Conservation (phyloP, 1,140 invertebrate genomes). For the Pygmarrhopalites habei region DNA sequence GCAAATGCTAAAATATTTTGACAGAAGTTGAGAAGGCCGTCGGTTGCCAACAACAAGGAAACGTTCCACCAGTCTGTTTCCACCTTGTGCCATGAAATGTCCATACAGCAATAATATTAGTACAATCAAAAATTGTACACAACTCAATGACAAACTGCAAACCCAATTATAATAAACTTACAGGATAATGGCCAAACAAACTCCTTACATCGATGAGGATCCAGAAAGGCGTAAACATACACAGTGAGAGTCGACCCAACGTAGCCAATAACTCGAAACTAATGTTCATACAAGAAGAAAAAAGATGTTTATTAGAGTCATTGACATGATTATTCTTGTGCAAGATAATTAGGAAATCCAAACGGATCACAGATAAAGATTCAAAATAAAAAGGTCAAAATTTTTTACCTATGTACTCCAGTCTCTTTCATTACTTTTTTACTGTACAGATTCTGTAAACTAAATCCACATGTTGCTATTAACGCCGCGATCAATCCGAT, state of each 20-base stretch:
- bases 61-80: slow-evolving; percentile 12
- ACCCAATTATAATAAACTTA: not conserved
- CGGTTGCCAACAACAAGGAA: slow-evolving; percentile 59
- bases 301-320: no score
- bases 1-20: slow-evolving; percentile 94
- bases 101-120: no score
- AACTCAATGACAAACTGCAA: no score
- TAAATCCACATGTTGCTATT: slow-evolving; percentile 80
- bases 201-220: slow-evolving; percentile 55
- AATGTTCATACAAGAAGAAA: no score
- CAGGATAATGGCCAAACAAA: not conserved
- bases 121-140: no score
- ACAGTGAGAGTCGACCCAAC: slow-evolving; percentile 66
- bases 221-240: slow-evolving; percentile 86
- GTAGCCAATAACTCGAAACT: slow-evolving; percentile 78
- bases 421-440: slow-evolving; percentile 86
- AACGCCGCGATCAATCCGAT: slow-evolving; percentile 80
- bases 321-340: no score
- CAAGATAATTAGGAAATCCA: no score
- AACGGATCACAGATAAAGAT: no score
- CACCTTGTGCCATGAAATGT: no score
- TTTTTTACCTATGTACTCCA: slow-evolving; percentile 74
- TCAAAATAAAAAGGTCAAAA: no score
- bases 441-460: slow-evolving; percentile 88
- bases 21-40: slow-evolving; percentile 85